Percentiles rank a stretch among this genome's conserved stretches.
These are phyloP conservation scores for Sphenopsis melanotis DNA, from an alignment of 2,797 vertebrate genomes.

Conservation along the genomic window DNA sequence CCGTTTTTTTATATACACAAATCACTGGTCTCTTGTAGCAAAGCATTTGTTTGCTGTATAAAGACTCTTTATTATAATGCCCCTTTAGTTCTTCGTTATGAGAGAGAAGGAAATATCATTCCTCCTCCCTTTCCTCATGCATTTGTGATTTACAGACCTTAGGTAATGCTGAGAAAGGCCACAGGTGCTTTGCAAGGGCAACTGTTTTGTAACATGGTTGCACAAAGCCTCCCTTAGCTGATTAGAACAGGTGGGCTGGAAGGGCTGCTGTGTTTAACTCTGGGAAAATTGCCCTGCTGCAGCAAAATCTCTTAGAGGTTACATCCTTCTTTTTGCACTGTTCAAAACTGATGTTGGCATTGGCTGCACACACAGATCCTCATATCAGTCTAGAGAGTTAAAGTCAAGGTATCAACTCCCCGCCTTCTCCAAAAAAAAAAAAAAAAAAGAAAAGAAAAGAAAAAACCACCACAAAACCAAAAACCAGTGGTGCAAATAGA, in stretches of 20 bases:
- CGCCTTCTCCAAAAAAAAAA: fast-evolving
- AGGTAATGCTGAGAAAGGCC: not conserved
- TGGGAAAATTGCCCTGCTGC: not conserved
- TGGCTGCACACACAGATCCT: not conserved
- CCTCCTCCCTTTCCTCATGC: not conserved
- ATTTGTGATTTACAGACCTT: not conserved
- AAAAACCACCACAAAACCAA: not conserved
- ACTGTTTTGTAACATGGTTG: not conserved
- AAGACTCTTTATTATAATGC: not conserved
- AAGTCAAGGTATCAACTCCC: not conserved
- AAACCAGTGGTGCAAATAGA: not conserved
- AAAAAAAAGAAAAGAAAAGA: too few relatives aligned
- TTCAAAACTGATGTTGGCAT: not conserved
- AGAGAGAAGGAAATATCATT: not conserved
- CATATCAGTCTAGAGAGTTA: not conserved
- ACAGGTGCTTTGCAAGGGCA: not conserved
- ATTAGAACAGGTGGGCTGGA: not conserved
- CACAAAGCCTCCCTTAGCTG: not conserved
- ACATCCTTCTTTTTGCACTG: not conserved
- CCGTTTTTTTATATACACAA: not conserved
- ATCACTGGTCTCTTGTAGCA: not conserved
- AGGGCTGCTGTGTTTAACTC: not conserved
- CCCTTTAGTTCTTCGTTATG: not conserved
- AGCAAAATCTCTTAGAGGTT: not conserved
- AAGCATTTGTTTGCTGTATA: not conserved